These are phyloP conservation scores for Remorina albescens DNA, from an alignment of 2,797 vertebrate species.

Conservation along the genomic window DNA sequence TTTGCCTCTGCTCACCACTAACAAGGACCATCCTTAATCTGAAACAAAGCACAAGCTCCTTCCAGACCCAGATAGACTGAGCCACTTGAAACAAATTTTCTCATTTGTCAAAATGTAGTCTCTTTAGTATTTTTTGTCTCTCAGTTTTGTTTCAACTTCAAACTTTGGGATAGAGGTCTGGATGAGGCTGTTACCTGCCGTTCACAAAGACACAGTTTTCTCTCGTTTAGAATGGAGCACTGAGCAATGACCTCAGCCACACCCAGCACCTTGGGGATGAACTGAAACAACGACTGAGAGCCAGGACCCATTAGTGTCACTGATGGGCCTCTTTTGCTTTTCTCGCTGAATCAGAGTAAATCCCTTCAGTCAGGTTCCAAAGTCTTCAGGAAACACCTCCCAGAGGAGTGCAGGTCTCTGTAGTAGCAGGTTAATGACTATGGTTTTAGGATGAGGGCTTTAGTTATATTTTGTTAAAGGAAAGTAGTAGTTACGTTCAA, in stretches of 20 bases:
- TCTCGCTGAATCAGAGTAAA: constrained; percentile 9
- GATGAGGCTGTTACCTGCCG: background rate
- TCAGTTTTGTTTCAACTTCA: no score
- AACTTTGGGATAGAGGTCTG: constrained; percentile 3
- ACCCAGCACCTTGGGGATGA: constrained; percentile 12
- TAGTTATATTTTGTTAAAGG: background rate
- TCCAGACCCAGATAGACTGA: background rate
- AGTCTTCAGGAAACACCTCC: background rate
- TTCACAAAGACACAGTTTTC: background rate
- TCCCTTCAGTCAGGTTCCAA: background rate
- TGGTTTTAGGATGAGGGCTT: background rate
- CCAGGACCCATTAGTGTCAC: constrained; percentile 2
- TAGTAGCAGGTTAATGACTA: background rate
- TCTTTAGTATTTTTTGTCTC: no score
- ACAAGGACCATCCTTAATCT: background rate
- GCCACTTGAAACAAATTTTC: background rate
- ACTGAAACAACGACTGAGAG: background rate
- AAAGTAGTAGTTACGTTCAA: background rate
- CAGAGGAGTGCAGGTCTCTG: background rate
- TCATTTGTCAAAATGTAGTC: background rate
- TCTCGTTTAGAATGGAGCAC: background rate
- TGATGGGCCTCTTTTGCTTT: background rate
- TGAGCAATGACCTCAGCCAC: constrained; percentile 14
- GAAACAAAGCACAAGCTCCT: background rate
- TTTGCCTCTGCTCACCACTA: background rate